Conservation (phyloP, 2,113 vertebrate genomes). For the Brachyhypopomus occidentalis region DNA sequence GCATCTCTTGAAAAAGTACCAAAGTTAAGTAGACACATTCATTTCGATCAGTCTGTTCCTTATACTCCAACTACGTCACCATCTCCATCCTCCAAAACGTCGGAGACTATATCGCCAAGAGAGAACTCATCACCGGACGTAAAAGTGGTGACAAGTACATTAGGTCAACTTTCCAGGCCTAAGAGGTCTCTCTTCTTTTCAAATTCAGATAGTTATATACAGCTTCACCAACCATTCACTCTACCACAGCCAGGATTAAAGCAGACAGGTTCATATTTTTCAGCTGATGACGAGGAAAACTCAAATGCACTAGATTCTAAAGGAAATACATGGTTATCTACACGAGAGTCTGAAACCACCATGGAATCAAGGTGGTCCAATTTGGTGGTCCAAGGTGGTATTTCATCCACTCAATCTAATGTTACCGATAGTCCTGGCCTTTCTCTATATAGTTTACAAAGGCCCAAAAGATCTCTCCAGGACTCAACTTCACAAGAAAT, state of each 20-base stretch:
- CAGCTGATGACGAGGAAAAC: not conserved
- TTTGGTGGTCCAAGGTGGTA: not conserved
- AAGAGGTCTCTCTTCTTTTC: not conserved
- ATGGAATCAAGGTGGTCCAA: not conserved
- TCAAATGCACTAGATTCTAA: slow-evolving; percentile 2
- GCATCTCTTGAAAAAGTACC: slow-evolving; percentile 8
- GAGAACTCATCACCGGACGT: not conserved
- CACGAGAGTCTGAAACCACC: not conserved
- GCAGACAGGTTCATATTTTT: slow-evolving; percentile 1
- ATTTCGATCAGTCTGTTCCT: slow-evolving; percentile 12
- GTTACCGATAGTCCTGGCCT: not conserved
- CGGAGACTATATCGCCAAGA: not conserved
- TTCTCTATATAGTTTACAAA: not conserved
- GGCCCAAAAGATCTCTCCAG: not conserved
- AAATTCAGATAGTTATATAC: not conserved
- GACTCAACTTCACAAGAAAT: not conserved
- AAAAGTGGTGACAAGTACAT: not conserved
- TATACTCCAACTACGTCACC: not conserved
- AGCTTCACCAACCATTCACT: not conserved
- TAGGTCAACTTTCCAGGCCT: not conserved
- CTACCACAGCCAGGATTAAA: not conserved
- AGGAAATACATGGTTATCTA: not conserved
- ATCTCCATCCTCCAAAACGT: not conserved
- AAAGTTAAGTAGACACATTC: slow-evolving; percentile 26
- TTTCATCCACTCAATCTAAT: not conserved